Base-by-base conservation (phyloP, 2,888 invertebrate species). In the Carterocephalus palaemon region DNA sequence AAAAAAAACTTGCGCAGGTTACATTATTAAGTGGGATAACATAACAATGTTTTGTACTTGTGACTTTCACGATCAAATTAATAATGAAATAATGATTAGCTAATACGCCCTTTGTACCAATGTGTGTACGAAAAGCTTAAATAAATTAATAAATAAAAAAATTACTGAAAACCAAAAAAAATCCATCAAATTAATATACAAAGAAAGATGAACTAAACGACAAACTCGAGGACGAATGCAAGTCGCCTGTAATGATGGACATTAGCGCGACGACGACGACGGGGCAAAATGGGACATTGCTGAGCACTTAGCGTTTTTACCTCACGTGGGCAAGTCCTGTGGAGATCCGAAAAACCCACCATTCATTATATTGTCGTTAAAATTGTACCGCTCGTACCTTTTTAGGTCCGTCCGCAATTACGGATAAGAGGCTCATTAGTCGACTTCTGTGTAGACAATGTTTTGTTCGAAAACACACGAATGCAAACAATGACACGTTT, bases 321-420 rank as follows among this genome's bases (percentile, higher is more conserved):
- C 8, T 7, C 16, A 8, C 12, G 22, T 29, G 37, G 31, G 31
- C 19, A 31, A 45, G 31, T 45, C 37, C 45, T 29, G 17, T 23
- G n/a, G 19, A 17, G 24, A 13, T 23, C 29, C 36, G 16, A 43
- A 43, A 43, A 43, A 38, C 23, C n/a, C 4, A 22, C 31, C 23
- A 15, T 37, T 37, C 37, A 45, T 45, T 45, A 45, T 24, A 28
- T 31, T 45, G 31, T 45, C 45, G 37, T 37, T 45, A 37, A 37
- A 29, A 23, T 15, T 13, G 4, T 17, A 12, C 22, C 23, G 29
- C 23, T 36, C 13, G 9, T 37, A 23, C 29, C 36, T 43, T 29
- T 36, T 43, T 36, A 37, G 17, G 29, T 23, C 19, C 6, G 10
- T 13, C 20, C 34, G 19, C 36, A 17, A 36, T 29, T 36, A 29